These are phyloP conservation scores for Prionace glauca DNA, from an alignment of 2,797 vertebrate species.

Conservation along the genomic window DNA sequence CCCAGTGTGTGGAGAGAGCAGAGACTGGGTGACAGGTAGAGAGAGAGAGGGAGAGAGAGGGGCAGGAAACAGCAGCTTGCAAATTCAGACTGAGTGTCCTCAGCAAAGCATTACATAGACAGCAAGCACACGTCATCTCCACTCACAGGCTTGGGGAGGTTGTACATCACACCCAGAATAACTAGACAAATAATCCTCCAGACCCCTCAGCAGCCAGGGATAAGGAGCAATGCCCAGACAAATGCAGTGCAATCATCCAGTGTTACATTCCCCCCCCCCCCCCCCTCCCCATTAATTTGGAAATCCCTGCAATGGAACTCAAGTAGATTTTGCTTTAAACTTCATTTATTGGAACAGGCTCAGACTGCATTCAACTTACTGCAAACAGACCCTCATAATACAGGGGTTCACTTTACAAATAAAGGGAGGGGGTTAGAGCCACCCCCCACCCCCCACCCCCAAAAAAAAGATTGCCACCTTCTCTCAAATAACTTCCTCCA, in stretches of 20 bases:
- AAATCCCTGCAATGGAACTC: not conserved
- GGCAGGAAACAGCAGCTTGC: not conserved
- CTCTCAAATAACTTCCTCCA: not conserved
- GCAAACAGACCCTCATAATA: too few relatives aligned
- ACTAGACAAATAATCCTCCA: not conserved
- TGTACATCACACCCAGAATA: not conserved
- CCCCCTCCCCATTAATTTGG: too few relatives aligned
- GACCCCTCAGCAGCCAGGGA: too few relatives aligned
- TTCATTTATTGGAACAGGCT: too few relatives aligned
- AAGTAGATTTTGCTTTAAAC: too few relatives aligned
- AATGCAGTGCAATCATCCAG: not conserved
- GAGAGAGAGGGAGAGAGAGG: not conserved
- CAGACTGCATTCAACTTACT: too few relatives aligned
- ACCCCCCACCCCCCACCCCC: too few relatives aligned
- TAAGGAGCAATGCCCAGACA: not conserved
- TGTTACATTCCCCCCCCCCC: not conserved
- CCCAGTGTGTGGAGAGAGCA: not conserved
- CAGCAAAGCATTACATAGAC: conserved; percentile 10
- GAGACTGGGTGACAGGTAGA: not conserved
- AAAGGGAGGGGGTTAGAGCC: too few relatives aligned
- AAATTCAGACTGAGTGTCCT: not conserved
- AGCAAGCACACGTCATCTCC: not conserved
- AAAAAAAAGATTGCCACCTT: not conserved
- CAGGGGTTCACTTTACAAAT: too few relatives aligned
- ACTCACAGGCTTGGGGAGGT: not conserved